Conservation (phyloP, 2,888 invertebrate species). For the Volucella zonaria region DNA sequence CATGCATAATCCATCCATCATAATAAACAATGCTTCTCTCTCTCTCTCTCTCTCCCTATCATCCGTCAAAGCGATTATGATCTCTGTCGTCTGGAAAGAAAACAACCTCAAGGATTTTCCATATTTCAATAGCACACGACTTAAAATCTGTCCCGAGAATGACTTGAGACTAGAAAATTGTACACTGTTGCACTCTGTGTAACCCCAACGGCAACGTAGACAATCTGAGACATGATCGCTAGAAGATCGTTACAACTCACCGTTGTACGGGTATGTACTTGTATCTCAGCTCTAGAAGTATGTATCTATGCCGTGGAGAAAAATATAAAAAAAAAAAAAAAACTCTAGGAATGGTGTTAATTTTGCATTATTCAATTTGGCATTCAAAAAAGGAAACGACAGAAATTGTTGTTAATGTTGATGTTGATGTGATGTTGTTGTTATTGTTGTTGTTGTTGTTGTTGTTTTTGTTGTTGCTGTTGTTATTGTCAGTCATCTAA, state of each 20-base stretch:
- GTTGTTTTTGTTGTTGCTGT: slow-evolving; percentile 34
- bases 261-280: neutral
- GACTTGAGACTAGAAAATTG: neutral
- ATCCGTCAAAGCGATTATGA: slow-evolving; percentile 53
- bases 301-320: neutral
- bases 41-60: slow-evolving; percentile 32
- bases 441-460: slow-evolving; percentile 5
- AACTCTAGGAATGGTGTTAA: slow-evolving; percentile 61
- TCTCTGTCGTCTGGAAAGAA: slow-evolving; percentile 23
- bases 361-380: slow-evolving; percentile 61
- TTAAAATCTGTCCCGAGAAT: slow-evolving; percentile 2
- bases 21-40: slow-evolving; percentile 44
- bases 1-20: slow-evolving; percentile 55
- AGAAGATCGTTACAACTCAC: slow-evolving; percentile 27
- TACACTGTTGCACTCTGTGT: slow-evolving; percentile 34
- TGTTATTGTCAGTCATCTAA: slow-evolving; percentile 11
- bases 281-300: too few relatives aligned
- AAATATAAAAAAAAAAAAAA: neutral
- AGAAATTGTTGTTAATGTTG: slow-evolving; percentile 4
- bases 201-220: slow-evolving; percentile 26
- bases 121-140: slow-evolving; percentile 62
- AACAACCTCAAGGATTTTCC: slow-evolving; percentile 69
- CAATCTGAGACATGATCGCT: slow-evolving; percentile 28
- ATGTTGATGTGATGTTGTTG: neutral
- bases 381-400: slow-evolving; percentile 52